phyloP scores from a whole-genome alignment of 2,888 invertebrate genomes.

The Axea sp. region DNA sequence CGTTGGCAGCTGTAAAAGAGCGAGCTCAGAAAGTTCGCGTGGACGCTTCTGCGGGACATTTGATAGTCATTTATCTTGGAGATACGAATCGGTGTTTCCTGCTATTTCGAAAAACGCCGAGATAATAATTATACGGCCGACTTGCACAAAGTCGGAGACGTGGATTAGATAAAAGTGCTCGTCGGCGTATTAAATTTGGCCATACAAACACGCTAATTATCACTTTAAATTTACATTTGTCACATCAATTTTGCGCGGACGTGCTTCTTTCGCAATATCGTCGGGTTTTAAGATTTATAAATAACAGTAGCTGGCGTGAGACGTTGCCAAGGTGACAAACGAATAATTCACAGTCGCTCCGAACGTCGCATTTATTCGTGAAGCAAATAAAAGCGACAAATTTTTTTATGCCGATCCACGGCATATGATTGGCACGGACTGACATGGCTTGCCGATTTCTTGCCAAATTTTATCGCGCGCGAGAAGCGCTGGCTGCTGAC shows the following conservation, averaged over 20 bases:
- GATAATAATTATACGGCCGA: constrained; percentile 56
- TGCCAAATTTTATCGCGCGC: background rate
- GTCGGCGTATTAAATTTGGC: constrained; percentile 52
- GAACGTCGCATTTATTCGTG: background rate
- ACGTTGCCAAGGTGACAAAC: constrained; percentile 51
- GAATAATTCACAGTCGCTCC: constrained; percentile 27
- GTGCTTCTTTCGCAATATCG: constrained; percentile 22
- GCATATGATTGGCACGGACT: no score
- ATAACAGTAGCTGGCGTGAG: constrained; percentile 46
- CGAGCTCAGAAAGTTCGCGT: constrained; percentile 40
- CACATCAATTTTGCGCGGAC: constrained; percentile 48
- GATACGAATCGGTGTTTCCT: constrained; percentile 66
- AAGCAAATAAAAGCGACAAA: no score
- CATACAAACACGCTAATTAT: constrained; percentile 51
- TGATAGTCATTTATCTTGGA: constrained; percentile 65
- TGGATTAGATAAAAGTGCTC: constrained; percentile 47
- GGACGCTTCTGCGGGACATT: constrained; percentile 40
- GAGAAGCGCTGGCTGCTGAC: no score
- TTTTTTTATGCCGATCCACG: no score
- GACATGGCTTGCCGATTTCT: no score
- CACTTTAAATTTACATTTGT: constrained; percentile 60
- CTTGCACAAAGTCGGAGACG: constrained; percentile 43
- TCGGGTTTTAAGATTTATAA: constrained; percentile 36
- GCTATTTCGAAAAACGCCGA: constrained; percentile 57
- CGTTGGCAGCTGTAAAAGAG: constrained; percentile 72